Conservation (phyloP, 1,140 invertebrate species). For the Drosophila asahinai region DNA sequence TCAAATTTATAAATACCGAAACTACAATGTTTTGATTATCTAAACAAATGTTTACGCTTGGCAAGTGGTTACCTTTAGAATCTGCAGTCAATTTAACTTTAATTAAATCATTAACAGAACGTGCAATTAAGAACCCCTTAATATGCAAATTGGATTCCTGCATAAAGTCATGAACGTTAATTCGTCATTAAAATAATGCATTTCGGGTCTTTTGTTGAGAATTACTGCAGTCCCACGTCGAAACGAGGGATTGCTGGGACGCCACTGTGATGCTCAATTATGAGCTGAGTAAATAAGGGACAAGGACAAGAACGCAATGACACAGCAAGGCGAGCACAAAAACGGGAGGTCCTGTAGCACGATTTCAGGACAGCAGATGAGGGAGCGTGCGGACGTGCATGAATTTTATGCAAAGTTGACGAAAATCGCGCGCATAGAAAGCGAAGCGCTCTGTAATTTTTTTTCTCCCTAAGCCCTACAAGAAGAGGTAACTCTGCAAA, state of each 20-base stretch:
- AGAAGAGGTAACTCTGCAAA: slow-evolving; percentile 45
- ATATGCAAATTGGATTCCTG: slow-evolving; percentile 67
- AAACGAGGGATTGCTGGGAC: background rate
- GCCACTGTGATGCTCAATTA: slow-evolving; percentile 55
- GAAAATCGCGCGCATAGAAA: slow-evolving; percentile 63
- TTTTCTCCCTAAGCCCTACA: background rate
- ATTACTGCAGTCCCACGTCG: slow-evolving; percentile 39
- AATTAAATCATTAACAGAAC: slow-evolving; percentile 21
- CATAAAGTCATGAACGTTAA: slow-evolving; percentile 75
- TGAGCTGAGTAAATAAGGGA: slow-evolving; percentile 67
- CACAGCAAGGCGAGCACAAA: slow-evolving; percentile 20
- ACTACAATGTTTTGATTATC: slow-evolving; percentile 2
- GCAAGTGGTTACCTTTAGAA: background rate
- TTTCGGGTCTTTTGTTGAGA: slow-evolving; percentile 45
- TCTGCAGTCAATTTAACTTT: background rate
- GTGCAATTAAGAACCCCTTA: slow-evolving; percentile 55
- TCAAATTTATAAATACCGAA: slow-evolving; percentile 19
- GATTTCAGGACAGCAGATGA: slow-evolving; percentile 8
- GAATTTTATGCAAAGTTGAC: slow-evolving; percentile 82
- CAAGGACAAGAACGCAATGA: slow-evolving; percentile 29
- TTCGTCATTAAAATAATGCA: slow-evolving; percentile 76
- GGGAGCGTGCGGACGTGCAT: slow-evolving; percentile 58
- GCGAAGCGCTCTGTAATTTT: slow-evolving; percentile 51
- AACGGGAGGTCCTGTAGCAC: slow-evolving; percentile 19
- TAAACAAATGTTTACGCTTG: slow-evolving; percentile 9